Evolutionary conservation across 2,113 vertebrate species (phyloP), one percentile per base, ranked within the genome.

Genomic region (Condylura cristata): DNA sequence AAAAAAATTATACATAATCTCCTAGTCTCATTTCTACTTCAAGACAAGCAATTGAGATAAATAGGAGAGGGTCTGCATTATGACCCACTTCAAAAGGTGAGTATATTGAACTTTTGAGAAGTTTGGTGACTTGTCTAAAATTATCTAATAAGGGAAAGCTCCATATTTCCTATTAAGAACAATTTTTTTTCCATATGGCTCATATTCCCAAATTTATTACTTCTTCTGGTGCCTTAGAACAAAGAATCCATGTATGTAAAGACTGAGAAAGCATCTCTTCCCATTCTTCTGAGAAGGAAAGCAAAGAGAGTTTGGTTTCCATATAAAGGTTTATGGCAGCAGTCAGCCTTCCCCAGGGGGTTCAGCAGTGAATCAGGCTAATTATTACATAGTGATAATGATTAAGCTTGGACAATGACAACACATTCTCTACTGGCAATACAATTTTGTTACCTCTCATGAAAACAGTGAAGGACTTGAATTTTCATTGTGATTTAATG

Each of bases 401-500:
- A 51, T 39, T 65, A 78, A 24, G 37, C 56, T 24, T 39, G 75
- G 37, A 60, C 56, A 37, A 13, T 14, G 75, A 22, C 56, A 79
- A 0, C 28, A 18, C 32, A 20, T 39, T 56, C 9, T 16, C 37
- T 51, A 5, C 2, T 34, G 26, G 17, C 22, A 46, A 60, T 66
- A 51, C 17, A 63, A 37, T 46, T 91, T 53, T 86, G 32, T 83
- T 90, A 32, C 60, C 65, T 72, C 39, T 22, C 20, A 18, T 68
- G 65, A 66, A 70, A 39, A 68, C 34, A 72, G 48, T 22, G 63
- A 85, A 34, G 22, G 30, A 51, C 68, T 82, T 63, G 37, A 75
- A 80, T 78, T 66, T 85, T 80, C 72, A 61, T 72, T 95, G 68
- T 72, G 63, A 88, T 80, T 92, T 85, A 86, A 91, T 75, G 75